phyloP scores from a whole-genome alignment of 2,888 invertebrate species.

The Saturnia pavonia region DNA sequence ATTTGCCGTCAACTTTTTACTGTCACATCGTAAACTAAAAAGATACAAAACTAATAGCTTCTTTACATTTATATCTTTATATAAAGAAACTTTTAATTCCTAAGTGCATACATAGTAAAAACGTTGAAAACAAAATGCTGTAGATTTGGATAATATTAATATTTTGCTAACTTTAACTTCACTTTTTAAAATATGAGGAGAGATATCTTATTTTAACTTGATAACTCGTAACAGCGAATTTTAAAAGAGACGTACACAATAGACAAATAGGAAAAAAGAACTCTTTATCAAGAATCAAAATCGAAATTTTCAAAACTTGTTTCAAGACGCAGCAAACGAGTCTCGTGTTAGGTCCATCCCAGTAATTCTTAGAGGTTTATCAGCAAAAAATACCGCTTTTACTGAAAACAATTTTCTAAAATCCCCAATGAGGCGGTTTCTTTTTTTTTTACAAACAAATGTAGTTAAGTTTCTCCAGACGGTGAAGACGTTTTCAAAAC shows the following conservation, averaged over 20 bases:
- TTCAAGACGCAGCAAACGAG: not conserved
- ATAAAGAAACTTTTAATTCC: not conserved
- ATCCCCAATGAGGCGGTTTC: not conserved
- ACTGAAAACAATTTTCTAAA: constrained; percentile 1
- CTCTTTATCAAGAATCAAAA: not conserved
- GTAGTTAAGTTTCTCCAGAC: not conserved
- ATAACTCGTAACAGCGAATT: not conserved
- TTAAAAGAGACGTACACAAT: not conserved
- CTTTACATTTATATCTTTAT: not conserved
- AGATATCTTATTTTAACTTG: not conserved
- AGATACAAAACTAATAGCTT: not conserved
- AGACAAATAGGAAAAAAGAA: not conserved
- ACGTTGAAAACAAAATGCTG: not conserved
- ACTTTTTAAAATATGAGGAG: too few species aligned
- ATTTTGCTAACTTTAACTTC: too few species aligned
- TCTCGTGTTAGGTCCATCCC: not conserved
- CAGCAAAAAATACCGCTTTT: constrained; percentile 3
- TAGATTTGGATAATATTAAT: not conserved
- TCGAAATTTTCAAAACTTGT: constrained; percentile 3
- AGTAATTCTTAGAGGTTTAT: constrained; percentile 10
- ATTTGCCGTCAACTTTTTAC: not conserved
- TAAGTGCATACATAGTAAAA: not conserved
- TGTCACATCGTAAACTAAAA: not conserved
- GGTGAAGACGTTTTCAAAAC: not conserved
- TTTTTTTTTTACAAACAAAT: constrained; percentile 8